Base-by-base conservation (phyloP, 2,888 invertebrate species). In the Orthosia gothica region DNA sequence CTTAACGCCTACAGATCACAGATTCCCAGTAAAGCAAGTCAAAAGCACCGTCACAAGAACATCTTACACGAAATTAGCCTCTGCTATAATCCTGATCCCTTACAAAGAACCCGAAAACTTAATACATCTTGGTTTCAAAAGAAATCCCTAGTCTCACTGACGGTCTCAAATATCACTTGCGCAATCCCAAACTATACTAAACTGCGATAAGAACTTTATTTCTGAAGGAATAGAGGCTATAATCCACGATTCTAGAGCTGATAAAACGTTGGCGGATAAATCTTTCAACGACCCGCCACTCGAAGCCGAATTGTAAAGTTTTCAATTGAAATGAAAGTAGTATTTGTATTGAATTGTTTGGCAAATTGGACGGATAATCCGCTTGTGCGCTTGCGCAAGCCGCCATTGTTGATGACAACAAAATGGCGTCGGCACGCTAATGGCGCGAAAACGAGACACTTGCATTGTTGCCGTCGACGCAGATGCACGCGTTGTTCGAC, bases 291-390 rank as follows among this genome's bases (percentile, higher is more conserved):
- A 63, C 84, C 91, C 90, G 90, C 86, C 92, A 91, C 90, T 93
- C 88, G 86, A 89, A 86, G 91, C 94, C 92, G 93, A 91, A 89
- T 93, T 91, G 84, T 87, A 91, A 87, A 89, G 93, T 90, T 91
- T 91, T 89, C 83, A 89, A 82, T 81, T 85, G 84, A 88, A 87
- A 87, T 74, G 76, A 68, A 79, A 85, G 79, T 87, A 79, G 78
- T 87, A 87, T 85, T 89, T 86, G 88, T 88, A 90, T 91, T 89
- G 91, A 91, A 92, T 91, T 91, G 91, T 89, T 90, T 90, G 90
- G 88, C 89, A 93, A 94, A 94, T 94, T 93, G 92, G 90, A 89
- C 87, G 94, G 90, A 90, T 94, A 92, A 94, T 93, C 93, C 87
- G 92, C 85, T 88, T 91, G 89, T 88, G 88, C 88, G 89, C 85